Evolutionary conservation across 2,888 invertebrate species (phyloP), one percentile per base, ranked within the genome.

Genomic region (Oligia latruncula): DNA sequence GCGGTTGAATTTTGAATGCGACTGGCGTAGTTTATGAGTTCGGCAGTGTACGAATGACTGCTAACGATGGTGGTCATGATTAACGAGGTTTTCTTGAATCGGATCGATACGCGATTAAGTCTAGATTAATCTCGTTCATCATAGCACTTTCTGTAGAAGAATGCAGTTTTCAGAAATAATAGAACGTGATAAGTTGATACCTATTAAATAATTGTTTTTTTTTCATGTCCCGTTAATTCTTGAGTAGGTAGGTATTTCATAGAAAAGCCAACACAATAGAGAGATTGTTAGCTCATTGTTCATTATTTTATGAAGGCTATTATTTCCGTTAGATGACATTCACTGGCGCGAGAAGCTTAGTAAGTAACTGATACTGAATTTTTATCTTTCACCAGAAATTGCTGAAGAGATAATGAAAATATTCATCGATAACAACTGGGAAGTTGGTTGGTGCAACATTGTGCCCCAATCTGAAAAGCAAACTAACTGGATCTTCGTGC

Each of bases 401-500:
- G 6, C 23, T 29, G 23, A 20, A 40, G 13, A 60, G n/a, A 35
- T 68, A 43, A 74, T 40, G 17, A 67, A 71, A 65, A 75, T 60
- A 40, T 73, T 74, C 35, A 76, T 84, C 81, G 81, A 84, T 67
- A 81, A 76, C 64, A 73, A 49, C 23, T 20, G 23, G 4, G n/a
- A 20, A 67, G 20, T 20, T 70, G 15, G 40, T 40, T 52, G 81
- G 77, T 71, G 55, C 81, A 84, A 60, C 81, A 40, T 74, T 84
- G 15, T 73, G 66, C 49, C 29, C 74, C 49, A 68, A 72, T 68
- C 68, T 74, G 77, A 74, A 84, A 74, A 71, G 55, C 67, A 78
- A 84, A 84, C 74, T 78, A 81, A 81, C 70, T 43, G 62, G 70
- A 84, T 84, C 72, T 84, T 84, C 78, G 72, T 68, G 43, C 60